These are phyloP conservation scores for Melolontha melolontha DNA, from an alignment of 2,888 invertebrate genomes.

Conservation along the genomic window DNA sequence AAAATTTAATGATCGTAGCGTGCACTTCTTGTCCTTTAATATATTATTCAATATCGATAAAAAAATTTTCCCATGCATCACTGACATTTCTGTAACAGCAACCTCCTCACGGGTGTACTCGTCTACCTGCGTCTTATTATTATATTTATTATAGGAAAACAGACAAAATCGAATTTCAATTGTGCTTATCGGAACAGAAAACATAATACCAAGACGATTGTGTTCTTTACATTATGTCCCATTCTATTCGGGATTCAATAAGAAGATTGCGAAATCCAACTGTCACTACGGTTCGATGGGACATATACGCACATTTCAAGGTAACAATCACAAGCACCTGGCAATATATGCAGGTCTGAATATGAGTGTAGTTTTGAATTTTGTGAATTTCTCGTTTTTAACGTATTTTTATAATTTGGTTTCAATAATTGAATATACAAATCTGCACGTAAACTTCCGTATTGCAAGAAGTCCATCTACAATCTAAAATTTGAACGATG, in stretches of 20 bases:
- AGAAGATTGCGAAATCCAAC: constrained; percentile 54
- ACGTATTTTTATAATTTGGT: no score
- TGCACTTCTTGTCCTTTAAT: no score
- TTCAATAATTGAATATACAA: no score
- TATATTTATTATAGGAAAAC: constrained; percentile 58
- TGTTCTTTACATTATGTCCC: constrained; percentile 52
- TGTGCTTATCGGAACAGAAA: constrained; percentile 54
- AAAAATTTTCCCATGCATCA: constrained; percentile 23
- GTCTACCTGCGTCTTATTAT: constrained; percentile 54
- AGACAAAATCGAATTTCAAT: constrained; percentile 61
- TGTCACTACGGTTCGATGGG: constrained; percentile 50
- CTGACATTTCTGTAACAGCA: constrained; percentile 27
- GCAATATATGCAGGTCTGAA: not conserved
- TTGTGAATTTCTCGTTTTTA: no score
- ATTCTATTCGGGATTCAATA: constrained; percentile 54
- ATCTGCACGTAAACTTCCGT: no score
- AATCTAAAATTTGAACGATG: no score
- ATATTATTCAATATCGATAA: constrained; percentile 4
- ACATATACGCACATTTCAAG: constrained; percentile 15
- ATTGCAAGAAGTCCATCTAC: no score
- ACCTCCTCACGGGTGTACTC: constrained; percentile 30
- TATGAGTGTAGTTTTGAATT: no score
- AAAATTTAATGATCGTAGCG: no score
- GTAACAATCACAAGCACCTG: constrained; percentile 22
- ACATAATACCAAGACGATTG: constrained; percentile 53